Evolutionary conservation across 37 sponge, comb jelly and placozoan species (phyloP), one percentile per base, ranked within the genome.

Genomic region (Axinella damicornis): DNA sequence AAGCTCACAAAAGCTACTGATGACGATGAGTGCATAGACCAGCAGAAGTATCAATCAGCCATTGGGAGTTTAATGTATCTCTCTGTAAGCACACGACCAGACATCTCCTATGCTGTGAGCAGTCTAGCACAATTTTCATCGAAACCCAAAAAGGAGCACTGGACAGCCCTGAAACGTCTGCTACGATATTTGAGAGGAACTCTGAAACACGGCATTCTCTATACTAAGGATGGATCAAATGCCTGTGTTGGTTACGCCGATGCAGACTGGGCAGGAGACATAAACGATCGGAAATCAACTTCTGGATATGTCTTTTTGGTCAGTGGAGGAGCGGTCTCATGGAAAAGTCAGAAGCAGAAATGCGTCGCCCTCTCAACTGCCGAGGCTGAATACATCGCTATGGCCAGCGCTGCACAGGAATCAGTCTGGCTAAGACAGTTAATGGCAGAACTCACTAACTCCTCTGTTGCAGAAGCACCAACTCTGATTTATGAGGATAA

Each of bases 331-430:
- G 73, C 83, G 13, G 53, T 83, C 20, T 65, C 68, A 64, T 83
- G 83, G 83, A 71, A 74, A 33, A 83, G 83, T 31, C 63, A 83
- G 33, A 83, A 83, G 74, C 83, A 83, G 53, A 61, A 65, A 14
- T 67, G 74, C 60, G 74, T 15, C n/a, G n/a, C n/a, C n/a, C n/a
- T n/a, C n/a, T n/a, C n/a, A n/a, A n/a, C n/a, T n/a, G n/a, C n/a
- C n/a, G 83, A 83, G 39, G 85, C 78, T 4, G 85, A 85, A 46
- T 85, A 85, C 68, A 60, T 85, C 16, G 85, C 85, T 4, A n/a
- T 85, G 38, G 58, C 85, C 5, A 36, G 71, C 68, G 71, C 77
- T 57, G 57, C 85, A 37, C 84, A 84, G 55, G 84, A 84, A 33
- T 53, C 84, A 38, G 2, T 76, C 20, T 85, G 85, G 85, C 14